Percentiles rank a stretch among this genome's conserved stretches.
phyloP scores from a whole-genome alignment of 2,113 vertebrate genomes.

The Mesoclemmys tuberculata region DNA sequence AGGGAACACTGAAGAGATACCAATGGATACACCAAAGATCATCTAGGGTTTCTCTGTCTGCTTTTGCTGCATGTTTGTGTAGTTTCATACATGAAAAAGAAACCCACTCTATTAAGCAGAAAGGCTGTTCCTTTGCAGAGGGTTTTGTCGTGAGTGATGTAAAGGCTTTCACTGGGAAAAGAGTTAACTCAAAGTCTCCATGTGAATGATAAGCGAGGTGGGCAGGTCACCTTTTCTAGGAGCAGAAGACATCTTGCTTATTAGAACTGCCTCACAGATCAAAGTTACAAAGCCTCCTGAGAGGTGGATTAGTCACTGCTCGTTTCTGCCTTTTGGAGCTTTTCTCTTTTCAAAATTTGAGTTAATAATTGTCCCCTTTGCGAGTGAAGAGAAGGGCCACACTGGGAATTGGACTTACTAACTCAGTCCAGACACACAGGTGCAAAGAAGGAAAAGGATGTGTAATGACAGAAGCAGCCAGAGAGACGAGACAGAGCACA shows the following conservation, averaged over 20 bases:
- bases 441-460: too few species aligned
- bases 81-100: not conserved
- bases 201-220: not conserved
- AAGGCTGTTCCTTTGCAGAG: not conserved
- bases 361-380: not conserved
- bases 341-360: constrained; percentile 3
- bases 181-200: not conserved
- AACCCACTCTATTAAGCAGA: not conserved
- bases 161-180: not conserved
- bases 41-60: not conserved
- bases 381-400: not conserved
- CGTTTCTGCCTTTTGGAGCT: constrained; percentile 8
- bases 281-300: not conserved
- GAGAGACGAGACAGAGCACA: not conserved
- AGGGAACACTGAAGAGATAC: not conserved
- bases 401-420: not conserved
- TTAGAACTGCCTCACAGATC: constrained; percentile 27
- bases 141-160: not conserved
- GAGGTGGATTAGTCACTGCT: constrained; percentile 21
- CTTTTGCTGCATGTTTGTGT: fast-evolving
- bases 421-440: not conserved
- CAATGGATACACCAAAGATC: not conserved
- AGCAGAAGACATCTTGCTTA: not conserved
- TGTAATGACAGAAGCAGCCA: not conserved
- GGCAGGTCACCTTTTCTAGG: constrained; percentile 14